Evolutionary conservation across 2,113 vertebrate genomes (phyloP).

Genomic region (Aptenodytes forsteri): DNA sequence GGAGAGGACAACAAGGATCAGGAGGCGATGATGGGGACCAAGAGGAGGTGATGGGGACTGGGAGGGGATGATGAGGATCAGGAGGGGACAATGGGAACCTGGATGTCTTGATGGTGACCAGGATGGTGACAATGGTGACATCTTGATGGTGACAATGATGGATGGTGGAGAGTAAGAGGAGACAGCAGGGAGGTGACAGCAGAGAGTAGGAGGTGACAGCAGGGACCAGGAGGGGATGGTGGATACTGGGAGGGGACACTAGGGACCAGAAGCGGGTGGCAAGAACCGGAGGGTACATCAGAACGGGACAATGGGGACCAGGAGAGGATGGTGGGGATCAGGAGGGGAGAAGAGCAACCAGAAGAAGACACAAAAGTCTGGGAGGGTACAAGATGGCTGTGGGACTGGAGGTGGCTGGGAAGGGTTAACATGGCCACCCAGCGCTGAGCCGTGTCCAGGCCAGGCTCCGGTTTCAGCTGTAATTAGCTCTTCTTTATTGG

Average conservation of each 20-base stretch:
- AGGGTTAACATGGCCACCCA: not conserved
- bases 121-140: too few relatives aligned
- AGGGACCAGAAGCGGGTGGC: not conserved
- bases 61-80: not conserved
- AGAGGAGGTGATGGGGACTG: too few relatives aligned
- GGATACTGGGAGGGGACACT: not conserved
- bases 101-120: not conserved
- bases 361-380: not conserved
- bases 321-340: not conserved
- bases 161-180: not conserved
- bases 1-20: not conserved
- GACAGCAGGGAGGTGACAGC: not conserved
- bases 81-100: not conserved
- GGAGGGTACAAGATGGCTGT: not conserved
- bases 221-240: not conserved
- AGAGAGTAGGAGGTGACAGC: not conserved
- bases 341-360: not conserved
- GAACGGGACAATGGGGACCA: not conserved
- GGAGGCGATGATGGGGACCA: too few relatives aligned
- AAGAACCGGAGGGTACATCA: not conserved
- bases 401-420: not conserved
- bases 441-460: not conserved
- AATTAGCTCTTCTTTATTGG: constrained; percentile 39
- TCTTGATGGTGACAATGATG: not conserved
- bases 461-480: constrained; percentile 18